Conservation (phyloP, 1,140 invertebrate species). For the Lamellibrachia luymesi region DNA sequence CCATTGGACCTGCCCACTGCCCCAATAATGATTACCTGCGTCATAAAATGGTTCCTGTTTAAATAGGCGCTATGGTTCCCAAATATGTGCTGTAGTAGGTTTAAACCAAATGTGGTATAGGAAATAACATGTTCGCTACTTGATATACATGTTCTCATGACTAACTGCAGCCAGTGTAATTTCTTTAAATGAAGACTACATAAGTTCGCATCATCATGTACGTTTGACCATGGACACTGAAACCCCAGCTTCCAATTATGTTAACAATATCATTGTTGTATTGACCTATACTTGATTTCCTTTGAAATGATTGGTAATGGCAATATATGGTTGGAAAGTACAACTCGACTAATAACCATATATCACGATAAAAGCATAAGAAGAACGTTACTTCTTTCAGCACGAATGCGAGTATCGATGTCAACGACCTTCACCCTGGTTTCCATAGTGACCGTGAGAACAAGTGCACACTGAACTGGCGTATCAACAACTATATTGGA, state of each 20-base stretch:
- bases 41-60: no score
- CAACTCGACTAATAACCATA: neutral
- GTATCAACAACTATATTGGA: constrained; percentile 26
- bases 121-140: neutral
- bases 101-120: neutral
- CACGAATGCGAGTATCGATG: constrained; percentile 32
- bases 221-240: neutral
- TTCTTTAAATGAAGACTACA: neutral
- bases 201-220: neutral
- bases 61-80: neutral
- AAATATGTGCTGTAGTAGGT: neutral
- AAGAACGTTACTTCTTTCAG: constrained; percentile 17
- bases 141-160: neutral
- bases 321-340: no score
- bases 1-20: no score
- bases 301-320: neutral
- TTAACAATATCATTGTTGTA: no score
- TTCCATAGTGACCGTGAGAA: constrained; percentile 26
- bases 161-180: neutral
- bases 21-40: no score
- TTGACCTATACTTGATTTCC: no score
- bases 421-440: constrained; percentile 33
- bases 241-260: neutral
- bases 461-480: constrained; percentile 34
- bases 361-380: neutral